Evolutionary conservation across 2,113 vertebrate species (phyloP).

Genomic region (Cyprinodon tularosa): DNA sequence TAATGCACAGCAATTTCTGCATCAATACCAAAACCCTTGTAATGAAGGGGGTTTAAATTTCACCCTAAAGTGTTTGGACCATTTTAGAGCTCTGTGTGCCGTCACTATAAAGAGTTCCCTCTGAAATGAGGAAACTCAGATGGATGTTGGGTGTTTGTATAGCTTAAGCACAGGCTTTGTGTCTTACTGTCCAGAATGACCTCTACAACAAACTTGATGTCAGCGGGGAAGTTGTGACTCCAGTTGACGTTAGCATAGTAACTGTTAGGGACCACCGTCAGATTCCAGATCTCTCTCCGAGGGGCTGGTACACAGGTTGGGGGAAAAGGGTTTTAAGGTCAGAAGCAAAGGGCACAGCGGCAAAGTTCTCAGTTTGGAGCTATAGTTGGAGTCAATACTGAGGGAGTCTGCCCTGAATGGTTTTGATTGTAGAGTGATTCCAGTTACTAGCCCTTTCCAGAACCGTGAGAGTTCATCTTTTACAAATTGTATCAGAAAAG

Average conservation of each 20-base stretch:
- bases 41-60: neutral
- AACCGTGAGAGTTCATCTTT: neutral
- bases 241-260: slow-evolving; percentile 98
- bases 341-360: slow-evolving; percentile 52
- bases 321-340: slow-evolving; percentile 46
- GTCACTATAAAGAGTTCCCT: neutral
- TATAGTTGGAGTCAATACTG: too few relatives aligned
- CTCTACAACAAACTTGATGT: slow-evolving; percentile 97
- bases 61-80: neutral
- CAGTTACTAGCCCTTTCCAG: neutral
- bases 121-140: neutral
- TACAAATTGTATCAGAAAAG: neutral
- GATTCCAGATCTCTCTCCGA: slow-evolving; percentile 90
- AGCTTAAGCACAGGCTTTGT: slow-evolving; percentile 39
- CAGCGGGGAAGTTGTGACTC: slow-evolving; percentile 92
- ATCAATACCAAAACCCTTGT: neutral
- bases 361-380: slow-evolving; percentile 43
- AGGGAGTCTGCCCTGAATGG: neutral
- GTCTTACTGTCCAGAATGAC: slow-evolving; percentile 97
- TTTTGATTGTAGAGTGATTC: neutral
- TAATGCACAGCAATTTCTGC: neutral
- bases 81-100: neutral
- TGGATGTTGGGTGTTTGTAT: neutral
- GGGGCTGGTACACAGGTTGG: slow-evolving; percentile 82
- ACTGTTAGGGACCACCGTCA: slow-evolving; percentile 96